Evolutionary conservation across 2,113 vertebrate genomes (phyloP).

Genomic region (Grammomys surdaster): DNA sequence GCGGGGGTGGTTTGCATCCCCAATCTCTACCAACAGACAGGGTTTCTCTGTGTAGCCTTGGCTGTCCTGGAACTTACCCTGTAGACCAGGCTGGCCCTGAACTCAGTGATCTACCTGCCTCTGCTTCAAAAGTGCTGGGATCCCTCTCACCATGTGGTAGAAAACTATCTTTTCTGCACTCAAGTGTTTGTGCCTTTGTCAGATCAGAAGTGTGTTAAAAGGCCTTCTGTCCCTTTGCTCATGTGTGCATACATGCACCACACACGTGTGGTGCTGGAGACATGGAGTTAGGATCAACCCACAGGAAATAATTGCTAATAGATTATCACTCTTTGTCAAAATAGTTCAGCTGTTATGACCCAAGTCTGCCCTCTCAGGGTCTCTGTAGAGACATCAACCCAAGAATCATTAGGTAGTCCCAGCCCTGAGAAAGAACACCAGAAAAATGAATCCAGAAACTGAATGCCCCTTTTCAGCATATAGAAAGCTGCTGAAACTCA

Average conservation of each 20-base stretch:
- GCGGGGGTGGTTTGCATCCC: accelerated
- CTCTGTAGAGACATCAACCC: background rate
- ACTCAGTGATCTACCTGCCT: background rate
- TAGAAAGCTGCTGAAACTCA: background rate
- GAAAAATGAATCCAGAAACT: background rate
- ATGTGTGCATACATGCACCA: background rate
- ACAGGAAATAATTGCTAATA: background rate
- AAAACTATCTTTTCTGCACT: background rate
- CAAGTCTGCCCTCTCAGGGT: background rate
- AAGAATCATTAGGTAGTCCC: background rate
- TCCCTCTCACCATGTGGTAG: background rate
- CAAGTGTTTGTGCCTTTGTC: background rate
- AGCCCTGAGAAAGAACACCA: background rate
- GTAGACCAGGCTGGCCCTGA: background rate
- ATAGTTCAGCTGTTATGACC: background rate
- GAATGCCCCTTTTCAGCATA: background rate
- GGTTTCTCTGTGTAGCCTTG: background rate
- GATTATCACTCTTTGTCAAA: background rate
- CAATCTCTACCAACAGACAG: background rate
- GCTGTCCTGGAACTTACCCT: background rate
- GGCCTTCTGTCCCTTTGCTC: background rate
- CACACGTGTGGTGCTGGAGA: background rate
- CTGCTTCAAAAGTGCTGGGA: background rate
- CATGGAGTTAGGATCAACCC: background rate
- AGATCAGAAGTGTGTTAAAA: background rate